Evolutionary conservation across 2,797 vertebrate species (phyloP).

Genomic region (Chelonia mydas): DNA sequence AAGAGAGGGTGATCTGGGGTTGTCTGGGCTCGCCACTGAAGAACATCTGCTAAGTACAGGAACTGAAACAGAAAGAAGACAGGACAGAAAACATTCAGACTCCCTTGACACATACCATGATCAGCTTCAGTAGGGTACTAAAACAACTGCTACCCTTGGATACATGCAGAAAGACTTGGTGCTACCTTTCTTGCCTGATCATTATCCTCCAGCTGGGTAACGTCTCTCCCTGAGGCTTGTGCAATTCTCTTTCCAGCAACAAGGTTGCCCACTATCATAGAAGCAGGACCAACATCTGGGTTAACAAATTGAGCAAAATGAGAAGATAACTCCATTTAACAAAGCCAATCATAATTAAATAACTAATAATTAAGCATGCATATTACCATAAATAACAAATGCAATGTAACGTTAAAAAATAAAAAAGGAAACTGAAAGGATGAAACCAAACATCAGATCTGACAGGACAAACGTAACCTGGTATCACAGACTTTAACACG

Average conservation of each 20-base stretch:
- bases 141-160: neutral
- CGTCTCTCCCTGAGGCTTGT: slow-evolving; percentile 93
- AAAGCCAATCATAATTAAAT: neutral
- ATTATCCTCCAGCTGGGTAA: slow-evolving; percentile 93
- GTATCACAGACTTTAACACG: neutral
- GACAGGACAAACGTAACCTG: neutral
- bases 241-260: slow-evolving; percentile 96
- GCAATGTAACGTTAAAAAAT: neutral
- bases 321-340: neutral
- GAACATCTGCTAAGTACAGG: slow-evolving; percentile 95
- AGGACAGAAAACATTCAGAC: neutral
- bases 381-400: neutral
- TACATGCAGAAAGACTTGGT: neutral
- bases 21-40: slow-evolving; percentile 96
- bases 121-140: neutral
- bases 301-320: slow-evolving; percentile 14
- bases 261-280: slow-evolving; percentile 97
- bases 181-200: slow-evolving; percentile 93
- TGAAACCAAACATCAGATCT: neutral
- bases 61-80: slow-evolving; percentile 80
- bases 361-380: neutral
- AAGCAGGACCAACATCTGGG: slow-evolving; percentile 95
- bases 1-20: slow-evolving; percentile 95
- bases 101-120: neutral
- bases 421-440: neutral